Evolutionary conservation across 2,797 vertebrate genomes (phyloP).

Genomic region (Pangasius mekongensis): DNA sequence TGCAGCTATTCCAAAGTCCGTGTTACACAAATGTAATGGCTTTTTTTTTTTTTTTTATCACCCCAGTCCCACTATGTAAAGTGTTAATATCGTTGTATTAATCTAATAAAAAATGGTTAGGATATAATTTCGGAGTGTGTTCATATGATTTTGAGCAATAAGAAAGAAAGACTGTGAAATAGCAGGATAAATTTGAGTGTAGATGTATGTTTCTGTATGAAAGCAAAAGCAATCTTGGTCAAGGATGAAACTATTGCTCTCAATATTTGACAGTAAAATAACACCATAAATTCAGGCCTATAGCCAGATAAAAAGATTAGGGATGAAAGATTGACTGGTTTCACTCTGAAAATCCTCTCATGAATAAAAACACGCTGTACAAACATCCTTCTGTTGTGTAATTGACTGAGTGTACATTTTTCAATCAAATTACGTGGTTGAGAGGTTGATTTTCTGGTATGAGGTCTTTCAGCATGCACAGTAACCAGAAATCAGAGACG

Average conservation of each 20-base stretch:
- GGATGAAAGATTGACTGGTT: constrained; percentile 21
- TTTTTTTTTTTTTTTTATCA: not conserved
- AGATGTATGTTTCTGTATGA: not conserved
- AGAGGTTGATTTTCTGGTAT: constrained; percentile 1
- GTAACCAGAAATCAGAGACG: not conserved
- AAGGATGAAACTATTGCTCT: not conserved
- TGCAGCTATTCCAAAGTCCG: not conserved
- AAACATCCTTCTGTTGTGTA: constrained; percentile 6
- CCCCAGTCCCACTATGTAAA: not conserved
- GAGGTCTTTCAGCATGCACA: not conserved
- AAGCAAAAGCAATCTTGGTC: not conserved
- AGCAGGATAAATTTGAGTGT: not conserved
- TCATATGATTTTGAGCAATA: not conserved
- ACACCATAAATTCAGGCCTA: not conserved
- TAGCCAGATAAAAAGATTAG: not conserved
- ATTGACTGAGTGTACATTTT: not conserved
- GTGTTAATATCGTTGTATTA: not conserved
- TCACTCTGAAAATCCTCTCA: constrained; percentile 22
- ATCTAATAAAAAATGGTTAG: not conserved
- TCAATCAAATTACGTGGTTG: not conserved
- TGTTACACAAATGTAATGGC: not conserved
- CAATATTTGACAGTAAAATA: constrained; percentile 16
- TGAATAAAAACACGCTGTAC: constrained; percentile 23
- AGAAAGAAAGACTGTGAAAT: not conserved
- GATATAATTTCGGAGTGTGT: not conserved